phyloP scores from a whole-genome alignment of 2,113 vertebrate genomes.

The Labeo rohita region DNA sequence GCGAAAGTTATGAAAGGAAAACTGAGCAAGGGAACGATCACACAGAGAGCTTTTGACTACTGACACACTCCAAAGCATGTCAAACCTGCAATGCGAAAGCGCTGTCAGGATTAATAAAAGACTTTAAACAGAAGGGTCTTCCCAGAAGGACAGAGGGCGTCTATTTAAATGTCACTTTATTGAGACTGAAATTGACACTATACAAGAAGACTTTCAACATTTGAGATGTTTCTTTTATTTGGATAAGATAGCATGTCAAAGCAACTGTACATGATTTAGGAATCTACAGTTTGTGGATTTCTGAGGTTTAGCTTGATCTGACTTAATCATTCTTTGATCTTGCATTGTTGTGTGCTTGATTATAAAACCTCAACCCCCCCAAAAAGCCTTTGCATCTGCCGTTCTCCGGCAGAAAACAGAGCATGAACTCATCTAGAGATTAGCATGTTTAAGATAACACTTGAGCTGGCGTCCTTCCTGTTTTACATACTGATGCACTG shows the following conservation, averaged over 20 bases:
- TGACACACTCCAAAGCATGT: not conserved
- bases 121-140: not conserved
- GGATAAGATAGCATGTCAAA: not conserved
- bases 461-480: slow-evolving; percentile 36
- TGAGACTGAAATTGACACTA: not conserved
- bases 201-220: not conserved
- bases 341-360: not conserved
- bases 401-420: slow-evolving; percentile 16
- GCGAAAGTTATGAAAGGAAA: not conserved
- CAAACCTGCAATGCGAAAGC: not conserved
- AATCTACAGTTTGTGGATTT: slow-evolving; percentile 2
- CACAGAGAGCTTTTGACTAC: not conserved
- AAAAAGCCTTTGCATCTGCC: not conserved
- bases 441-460: slow-evolving; percentile 52
- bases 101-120: not conserved
- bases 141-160: not conserved
- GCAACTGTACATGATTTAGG: not conserved
- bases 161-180: slow-evolving; percentile 12
- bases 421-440: slow-evolving; percentile 39
- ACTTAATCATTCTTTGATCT: slow-evolving; percentile 25
- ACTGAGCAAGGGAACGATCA: not conserved
- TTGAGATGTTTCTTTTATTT: slow-evolving; percentile 11
- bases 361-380: not conserved
- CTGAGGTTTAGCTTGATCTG: not conserved
- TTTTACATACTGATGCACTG: slow-evolving; percentile 55